A percentile compares a stretch with the other conserved stretches of the same genome.
Conservation (phyloP, 64 coral and sea anemone species). For the Dendronephthya gigantea region DNA sequence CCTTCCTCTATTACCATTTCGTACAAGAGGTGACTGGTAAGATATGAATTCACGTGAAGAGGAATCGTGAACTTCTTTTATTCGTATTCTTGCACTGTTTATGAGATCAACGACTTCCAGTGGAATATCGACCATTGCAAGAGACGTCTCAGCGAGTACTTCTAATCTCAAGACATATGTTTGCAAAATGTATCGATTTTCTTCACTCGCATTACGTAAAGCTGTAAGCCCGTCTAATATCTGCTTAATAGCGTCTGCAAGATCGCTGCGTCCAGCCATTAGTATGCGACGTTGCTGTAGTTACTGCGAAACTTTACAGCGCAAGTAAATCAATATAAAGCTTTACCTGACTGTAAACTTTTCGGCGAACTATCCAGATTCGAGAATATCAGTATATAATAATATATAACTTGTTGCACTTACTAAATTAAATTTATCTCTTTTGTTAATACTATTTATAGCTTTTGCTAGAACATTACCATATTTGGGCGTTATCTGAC, state of each 20-base stretch:
- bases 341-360: background rate
- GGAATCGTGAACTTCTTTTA: background rate
- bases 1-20: background rate
- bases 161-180: background rate
- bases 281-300: too few species aligned
- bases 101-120: background rate
- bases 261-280: background rate
- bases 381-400: too few species aligned
- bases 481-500: too few species aligned
- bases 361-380: too few species aligned
- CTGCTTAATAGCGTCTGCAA: background rate
- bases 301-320: too few species aligned
- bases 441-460: too few species aligned
- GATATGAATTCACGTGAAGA: background rate
- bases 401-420: too few species aligned
- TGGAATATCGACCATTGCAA: background rate
- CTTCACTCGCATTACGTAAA: background rate
- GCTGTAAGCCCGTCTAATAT: background rate
- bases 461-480: too few species aligned
- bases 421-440: too few species aligned
- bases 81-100: background rate
- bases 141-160: background rate
- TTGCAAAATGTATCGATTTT: background rate
- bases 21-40: background rate
- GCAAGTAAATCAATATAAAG: background rate